A percentile compares a stretch with the other conserved stretches of the same genome.
These are phyloP conservation scores for Ploceus nigricollis DNA, from an alignment of 2,113 vertebrate genomes.

Conservation along the genomic window DNA sequence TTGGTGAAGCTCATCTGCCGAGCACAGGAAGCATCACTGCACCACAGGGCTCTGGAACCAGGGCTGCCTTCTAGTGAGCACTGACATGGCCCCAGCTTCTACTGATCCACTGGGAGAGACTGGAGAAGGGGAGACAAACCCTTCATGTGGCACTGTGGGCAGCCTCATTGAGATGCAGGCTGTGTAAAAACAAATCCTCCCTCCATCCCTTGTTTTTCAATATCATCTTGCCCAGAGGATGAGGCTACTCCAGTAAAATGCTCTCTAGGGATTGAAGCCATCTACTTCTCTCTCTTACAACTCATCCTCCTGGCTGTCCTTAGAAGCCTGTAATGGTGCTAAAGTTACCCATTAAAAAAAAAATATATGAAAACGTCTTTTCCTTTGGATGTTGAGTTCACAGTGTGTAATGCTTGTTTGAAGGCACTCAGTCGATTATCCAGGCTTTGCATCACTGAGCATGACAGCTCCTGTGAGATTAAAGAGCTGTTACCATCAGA, in stretches of 20 bases:
- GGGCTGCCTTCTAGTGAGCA: neutral
- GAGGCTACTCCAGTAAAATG: neutral
- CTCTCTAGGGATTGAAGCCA: neutral
- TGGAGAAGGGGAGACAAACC: neutral
- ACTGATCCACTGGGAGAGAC: neutral
- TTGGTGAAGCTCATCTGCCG: neutral
- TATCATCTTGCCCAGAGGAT: neutral
- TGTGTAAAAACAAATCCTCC: neutral
- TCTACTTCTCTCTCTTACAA: neutral
- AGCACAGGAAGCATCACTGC: neutral
- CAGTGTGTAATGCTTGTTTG: neutral
- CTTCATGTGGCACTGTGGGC: neutral
- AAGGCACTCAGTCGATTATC: neutral
- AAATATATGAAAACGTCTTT: neutral
- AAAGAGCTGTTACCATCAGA: constrained; percentile 1
- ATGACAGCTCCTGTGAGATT: neutral
- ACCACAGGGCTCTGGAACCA: neutral
- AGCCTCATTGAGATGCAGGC: neutral
- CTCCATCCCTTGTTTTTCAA: neutral
- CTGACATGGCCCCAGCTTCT: neutral
- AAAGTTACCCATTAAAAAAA: neutral
- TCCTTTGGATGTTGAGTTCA: neutral
- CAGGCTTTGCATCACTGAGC: neutral
- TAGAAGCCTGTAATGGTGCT: neutral
- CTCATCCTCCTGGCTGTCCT: neutral